Evolutionary conservation across 2,888 invertebrate genomes (phyloP).

Genomic region (Eristalinus aeneus): DNA sequence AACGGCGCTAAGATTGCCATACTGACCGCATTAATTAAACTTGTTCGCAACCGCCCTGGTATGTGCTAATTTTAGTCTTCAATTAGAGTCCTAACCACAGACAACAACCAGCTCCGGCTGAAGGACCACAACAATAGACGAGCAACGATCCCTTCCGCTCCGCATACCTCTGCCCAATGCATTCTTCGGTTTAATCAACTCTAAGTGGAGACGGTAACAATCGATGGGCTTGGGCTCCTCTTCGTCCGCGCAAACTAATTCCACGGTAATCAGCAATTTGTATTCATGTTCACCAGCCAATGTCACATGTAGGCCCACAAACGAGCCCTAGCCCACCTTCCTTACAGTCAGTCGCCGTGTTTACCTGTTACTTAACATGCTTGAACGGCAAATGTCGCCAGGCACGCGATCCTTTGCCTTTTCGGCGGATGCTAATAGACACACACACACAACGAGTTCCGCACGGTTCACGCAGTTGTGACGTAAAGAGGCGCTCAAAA

Average conservation of each 20-base stretch:
- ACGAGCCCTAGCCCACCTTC: conserved; percentile 1
- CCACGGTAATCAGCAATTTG: conserved; percentile 54
- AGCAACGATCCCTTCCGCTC: too few species aligned
- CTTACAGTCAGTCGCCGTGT: background rate
- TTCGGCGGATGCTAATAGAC: background rate
- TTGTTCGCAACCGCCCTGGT: background rate
- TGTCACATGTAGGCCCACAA: conserved; percentile 47
- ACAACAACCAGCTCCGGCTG: background rate
- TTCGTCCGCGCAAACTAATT: conserved; percentile 28
- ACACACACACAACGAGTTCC: background rate
- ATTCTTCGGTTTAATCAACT: conserved; percentile 17
- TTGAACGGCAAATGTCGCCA: conserved; percentile 40
- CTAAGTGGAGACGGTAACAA: background rate
- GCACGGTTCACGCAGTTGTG: conserved; percentile 33
- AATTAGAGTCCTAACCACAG: background rate
- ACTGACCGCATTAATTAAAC: conserved; percentile 13
- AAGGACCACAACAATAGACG: background rate
- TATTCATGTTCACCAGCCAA: conserved; percentile 49
- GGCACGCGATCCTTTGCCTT: conserved; percentile 44
- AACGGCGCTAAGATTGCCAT: too few species aligned
- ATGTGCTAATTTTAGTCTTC: conserved; percentile 8
- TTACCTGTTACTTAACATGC: conserved; percentile 50
- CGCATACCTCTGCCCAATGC: background rate
- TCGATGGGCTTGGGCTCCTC: conserved; percentile 13
- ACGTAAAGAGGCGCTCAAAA: background rate